These are phyloP conservation scores for Acanthornis magna DNA, from an alignment of 2,797 vertebrate species.

Conservation along the genomic window DNA sequence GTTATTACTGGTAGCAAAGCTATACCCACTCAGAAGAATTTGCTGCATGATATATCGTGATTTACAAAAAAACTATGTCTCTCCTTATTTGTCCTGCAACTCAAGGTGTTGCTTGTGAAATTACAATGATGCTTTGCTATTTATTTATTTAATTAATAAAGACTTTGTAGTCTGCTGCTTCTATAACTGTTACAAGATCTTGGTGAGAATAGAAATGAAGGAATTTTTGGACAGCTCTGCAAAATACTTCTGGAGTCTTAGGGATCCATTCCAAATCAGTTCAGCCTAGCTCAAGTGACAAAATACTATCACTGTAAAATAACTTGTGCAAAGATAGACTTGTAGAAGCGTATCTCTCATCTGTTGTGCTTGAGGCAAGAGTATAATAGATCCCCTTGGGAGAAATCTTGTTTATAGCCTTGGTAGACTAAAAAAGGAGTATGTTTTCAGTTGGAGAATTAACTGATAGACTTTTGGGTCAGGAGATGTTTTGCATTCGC, in stretches of 20 bases:
- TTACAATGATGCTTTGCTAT: neutral
- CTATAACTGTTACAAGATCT: neutral
- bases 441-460: neutral
- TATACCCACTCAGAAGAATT: neutral
- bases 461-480: neutral
- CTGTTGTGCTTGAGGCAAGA: neutral
- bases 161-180: neutral
- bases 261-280: neutral
- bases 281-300: neutral
- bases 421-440: neutral
- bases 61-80: neutral
- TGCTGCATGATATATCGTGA: neutral
- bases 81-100: neutral
- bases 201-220: neutral
- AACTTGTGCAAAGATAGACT: neutral
- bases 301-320: neutral
- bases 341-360: neutral
- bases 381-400: neutral
- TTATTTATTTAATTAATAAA: neutral
- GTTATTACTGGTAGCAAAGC: neutral
- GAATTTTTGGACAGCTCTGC: neutral
- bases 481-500: fast-evolving
- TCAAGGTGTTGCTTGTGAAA: neutral
- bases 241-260: neutral
- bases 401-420: neutral